phyloP scores from a whole-genome alignment of 2,113 vertebrate genomes.

The Xyliphius kryptos region DNA sequence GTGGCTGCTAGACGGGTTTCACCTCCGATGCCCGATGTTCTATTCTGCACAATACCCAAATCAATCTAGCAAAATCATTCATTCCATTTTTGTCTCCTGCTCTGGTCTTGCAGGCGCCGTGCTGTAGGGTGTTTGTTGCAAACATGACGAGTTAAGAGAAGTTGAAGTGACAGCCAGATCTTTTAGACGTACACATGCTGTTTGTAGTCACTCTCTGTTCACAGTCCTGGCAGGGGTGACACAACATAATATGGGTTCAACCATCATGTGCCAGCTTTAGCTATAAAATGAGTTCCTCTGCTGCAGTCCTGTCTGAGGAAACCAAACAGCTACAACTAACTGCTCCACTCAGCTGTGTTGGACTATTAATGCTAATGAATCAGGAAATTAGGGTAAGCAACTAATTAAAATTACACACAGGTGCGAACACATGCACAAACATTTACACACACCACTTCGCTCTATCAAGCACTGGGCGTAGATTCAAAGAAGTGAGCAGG shows the following conservation, averaged over 20 bases:
- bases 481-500: conserved; percentile 21
- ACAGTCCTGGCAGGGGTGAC: conserved; percentile 1
- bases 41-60: conserved; percentile 6
- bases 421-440: no score
- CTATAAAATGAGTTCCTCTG: no score
- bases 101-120: conserved; percentile 2
- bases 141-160: conserved; percentile 1
- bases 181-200: conserved; percentile 11
- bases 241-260: not conserved
- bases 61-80: conserved; percentile 13
- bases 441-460: not conserved
- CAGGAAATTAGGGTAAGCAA: no score
- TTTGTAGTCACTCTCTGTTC: conserved; percentile 16
- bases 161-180: conserved; percentile 16
- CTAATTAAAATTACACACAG: no score
- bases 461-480: conserved; percentile 3
- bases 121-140: conserved; percentile 6
- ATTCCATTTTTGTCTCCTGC: conserved; percentile 4
- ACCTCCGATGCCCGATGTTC: conserved; percentile 8
- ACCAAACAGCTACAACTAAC: no score
- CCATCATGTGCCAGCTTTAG: not conserved
- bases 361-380: no score
- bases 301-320: no score
- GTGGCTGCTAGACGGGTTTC: conserved; percentile 6
- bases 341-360: no score